These are phyloP conservation scores for Phenganax stokvisi DNA, from an alignment of 92 coral and sea anemone species.

Conservation along the genomic window DNA sequence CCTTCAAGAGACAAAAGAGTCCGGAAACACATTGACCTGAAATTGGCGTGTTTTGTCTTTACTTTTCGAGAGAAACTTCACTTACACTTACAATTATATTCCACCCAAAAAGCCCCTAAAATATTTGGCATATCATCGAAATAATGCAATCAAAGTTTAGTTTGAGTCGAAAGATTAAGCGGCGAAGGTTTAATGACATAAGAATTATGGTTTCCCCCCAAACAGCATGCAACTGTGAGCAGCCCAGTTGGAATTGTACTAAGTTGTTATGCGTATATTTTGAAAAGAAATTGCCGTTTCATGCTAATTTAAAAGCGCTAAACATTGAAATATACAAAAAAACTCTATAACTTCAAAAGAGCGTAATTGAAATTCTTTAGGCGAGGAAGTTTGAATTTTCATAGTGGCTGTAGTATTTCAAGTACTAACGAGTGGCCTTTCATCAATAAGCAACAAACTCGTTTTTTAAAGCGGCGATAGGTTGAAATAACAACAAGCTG, in stretches of 20 bases:
- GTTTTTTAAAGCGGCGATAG: background rate
- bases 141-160: background rate
- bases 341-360: background rate
- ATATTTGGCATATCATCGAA: background rate
- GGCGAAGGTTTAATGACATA: slow-evolving; percentile 8
- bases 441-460: background rate
- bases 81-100: background rate
- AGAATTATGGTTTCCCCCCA: background rate
- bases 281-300: background rate
- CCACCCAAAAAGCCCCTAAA: background rate
- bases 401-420: background rate
- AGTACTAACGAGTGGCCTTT: background rate
- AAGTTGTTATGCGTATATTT: background rate
- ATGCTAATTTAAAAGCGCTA: background rate
- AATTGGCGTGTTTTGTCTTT: slow-evolving; percentile 1
- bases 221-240: slow-evolving; percentile 10
- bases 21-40: background rate
- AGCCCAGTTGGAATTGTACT: background rate
- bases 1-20: background rate
- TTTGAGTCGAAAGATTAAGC: background rate
- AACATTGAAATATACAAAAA: background rate
- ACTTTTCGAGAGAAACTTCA: background rate
- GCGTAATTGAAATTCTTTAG: background rate
- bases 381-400: too few relatives aligned
- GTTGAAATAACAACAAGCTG: background rate